phyloP scores from a whole-genome alignment of 1,140 invertebrate genomes.

The Rhynchophorus ferrugineus region DNA sequence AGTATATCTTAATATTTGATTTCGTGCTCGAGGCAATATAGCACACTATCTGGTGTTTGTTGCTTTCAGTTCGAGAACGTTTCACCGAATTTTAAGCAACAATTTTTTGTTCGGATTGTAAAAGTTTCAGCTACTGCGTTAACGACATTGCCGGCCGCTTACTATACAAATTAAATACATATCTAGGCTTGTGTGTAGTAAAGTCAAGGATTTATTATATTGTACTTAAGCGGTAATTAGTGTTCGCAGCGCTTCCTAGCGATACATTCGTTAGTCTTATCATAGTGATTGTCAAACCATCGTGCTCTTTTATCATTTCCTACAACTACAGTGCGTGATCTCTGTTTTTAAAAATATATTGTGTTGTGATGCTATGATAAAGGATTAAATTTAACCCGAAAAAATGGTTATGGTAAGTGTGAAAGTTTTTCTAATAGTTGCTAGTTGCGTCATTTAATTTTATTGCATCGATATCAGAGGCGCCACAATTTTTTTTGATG shows the following conservation, averaged over 20 bases:
- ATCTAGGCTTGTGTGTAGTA: constrained; percentile 9
- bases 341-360: constrained; percentile 5
- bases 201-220: constrained; percentile 23
- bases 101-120: background rate
- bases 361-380: background rate
- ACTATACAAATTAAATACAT: constrained; percentile 11
- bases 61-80: background rate
- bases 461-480: background rate
- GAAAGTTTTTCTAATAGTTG: background rate
- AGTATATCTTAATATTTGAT: background rate
- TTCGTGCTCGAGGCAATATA: background rate
- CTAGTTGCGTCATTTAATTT: background rate
- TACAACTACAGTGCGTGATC: background rate
- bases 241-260: constrained; percentile 20
- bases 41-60: background rate
- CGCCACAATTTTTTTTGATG: background rate
- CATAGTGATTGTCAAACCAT: constrained; percentile 10
- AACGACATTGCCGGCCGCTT: too few relatives aligned
- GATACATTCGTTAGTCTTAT: constrained; percentile 16
- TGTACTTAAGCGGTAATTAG: constrained; percentile 14
- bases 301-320: background rate
- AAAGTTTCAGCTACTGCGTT: constrained; percentile 2
- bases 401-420: background rate
- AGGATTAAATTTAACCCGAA: background rate
- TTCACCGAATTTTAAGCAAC: background rate